A percentile compares a stretch with the other conserved stretches of the same genome.
These are phyloP conservation scores for Chaunax sp. DNA, from an alignment of 2,797 vertebrate species.

Conservation along the genomic window DNA sequence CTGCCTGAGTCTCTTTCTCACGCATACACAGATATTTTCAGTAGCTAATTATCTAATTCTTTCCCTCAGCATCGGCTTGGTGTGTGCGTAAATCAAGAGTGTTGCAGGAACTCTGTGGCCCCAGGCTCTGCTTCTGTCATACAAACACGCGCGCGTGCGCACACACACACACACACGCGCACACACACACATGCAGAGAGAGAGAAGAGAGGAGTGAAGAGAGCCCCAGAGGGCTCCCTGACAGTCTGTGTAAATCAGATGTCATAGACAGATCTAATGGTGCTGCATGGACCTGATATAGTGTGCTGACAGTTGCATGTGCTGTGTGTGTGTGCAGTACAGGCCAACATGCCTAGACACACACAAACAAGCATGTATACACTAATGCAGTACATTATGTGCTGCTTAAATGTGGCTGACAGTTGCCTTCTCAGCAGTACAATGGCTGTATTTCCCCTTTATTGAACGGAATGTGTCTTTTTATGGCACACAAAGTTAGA, in stretches of 20 bases:
- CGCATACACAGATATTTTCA: conserved; percentile 41
- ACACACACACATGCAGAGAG: conserved; percentile 21
- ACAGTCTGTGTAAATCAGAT: conserved; percentile 80
- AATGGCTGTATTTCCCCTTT: conserved; percentile 23
- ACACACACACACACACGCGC: conserved; percentile 11
- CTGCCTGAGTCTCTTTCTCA: not conserved
- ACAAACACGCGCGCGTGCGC: conserved; percentile 24
- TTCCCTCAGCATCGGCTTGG: conserved; percentile 38
- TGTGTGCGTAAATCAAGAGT: conserved; percentile 52
- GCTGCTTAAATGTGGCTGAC: conserved; percentile 47
- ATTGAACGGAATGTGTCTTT: conserved; percentile 23
- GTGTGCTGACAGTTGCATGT: conserved; percentile 68
- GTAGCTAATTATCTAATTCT: conserved; percentile 68
- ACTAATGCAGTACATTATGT: conserved; percentile 44
- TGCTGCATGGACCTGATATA: conserved; percentile 66
- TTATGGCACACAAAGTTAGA: conserved; percentile 19
- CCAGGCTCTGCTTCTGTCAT: conserved; percentile 34
- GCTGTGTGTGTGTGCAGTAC: conserved; percentile 6
- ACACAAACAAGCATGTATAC: conserved; percentile 29
- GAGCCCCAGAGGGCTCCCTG: conserved; percentile 61
- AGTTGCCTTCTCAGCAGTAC: conserved; percentile 60
- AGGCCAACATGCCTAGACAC: conserved; percentile 18
- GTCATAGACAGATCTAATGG: conserved; percentile 78
- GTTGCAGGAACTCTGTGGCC: conserved; percentile 46
- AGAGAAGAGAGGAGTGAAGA: conserved; percentile 69